A percentile compares a stretch with the other conserved stretches of the same genome.
Conservation (phyloP, 2,113 vertebrate species). For the Sorex fumeus region DNA sequence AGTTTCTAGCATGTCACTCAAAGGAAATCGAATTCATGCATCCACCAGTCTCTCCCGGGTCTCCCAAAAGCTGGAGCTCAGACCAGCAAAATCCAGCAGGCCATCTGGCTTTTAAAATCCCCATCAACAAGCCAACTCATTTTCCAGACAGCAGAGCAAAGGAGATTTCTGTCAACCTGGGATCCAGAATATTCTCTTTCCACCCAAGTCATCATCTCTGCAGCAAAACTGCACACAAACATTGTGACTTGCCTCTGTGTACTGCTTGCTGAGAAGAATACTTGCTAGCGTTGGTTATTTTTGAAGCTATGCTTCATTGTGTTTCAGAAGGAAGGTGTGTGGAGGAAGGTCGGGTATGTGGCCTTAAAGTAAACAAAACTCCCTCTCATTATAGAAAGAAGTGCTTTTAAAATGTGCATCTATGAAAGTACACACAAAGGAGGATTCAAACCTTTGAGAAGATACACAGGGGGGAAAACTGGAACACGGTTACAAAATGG, state of each 20-base stretch:
- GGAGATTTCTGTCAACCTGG: neutral
- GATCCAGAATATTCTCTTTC: neutral
- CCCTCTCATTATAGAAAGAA: neutral
- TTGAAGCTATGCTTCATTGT: neutral
- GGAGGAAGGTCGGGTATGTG: neutral
- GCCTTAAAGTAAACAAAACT: neutral
- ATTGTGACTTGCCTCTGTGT: neutral
- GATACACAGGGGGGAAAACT: neutral
- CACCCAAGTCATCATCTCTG: neutral
- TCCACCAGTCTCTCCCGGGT: neutral
- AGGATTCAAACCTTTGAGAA: constrained; percentile 6
- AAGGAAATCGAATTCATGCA: neutral
- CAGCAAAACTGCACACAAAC: neutral
- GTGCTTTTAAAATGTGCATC: neutral
- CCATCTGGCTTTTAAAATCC: neutral
- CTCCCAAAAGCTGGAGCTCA: neutral
- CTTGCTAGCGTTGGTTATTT: neutral
- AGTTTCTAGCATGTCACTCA: neutral
- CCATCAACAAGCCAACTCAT: neutral
- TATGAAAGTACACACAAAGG: neutral
- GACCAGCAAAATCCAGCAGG: neutral
- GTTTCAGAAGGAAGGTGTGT: neutral
- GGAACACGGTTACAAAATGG: neutral
- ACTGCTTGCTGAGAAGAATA: neutral
- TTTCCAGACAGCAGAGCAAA: neutral